Evolutionary conservation across 2,113 vertebrate genomes (phyloP), one percentile per base, ranked within the genome.

Genomic region (Xenotilapia caudafasciata): DNA sequence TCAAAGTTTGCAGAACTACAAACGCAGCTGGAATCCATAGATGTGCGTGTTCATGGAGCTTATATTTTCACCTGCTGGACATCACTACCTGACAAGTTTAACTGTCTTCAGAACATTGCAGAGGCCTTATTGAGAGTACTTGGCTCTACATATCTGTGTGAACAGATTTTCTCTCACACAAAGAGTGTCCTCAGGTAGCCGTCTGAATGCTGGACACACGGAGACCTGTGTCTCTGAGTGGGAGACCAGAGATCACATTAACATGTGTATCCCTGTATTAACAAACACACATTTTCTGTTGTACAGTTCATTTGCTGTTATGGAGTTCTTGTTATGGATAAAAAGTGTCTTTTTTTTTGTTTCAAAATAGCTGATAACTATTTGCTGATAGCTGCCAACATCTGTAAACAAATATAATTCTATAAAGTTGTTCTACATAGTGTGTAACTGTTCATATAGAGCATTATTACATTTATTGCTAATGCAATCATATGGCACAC

Each of bases 81-180:
- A 47, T 47, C 45, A 47, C 15, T 49, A 49, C 15, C 45, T 49
- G 42, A 45, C 4, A 49, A 49, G 4, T 49, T 49, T 49, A 49
- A 49, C 4, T 8, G 45, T 17, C 14, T 47, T 47, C 45, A 47
- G 45, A 47, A 47, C 45, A 17, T 47, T 47, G 4, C 45, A 47
- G 17, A 19, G 47, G 17, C 47, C 2, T 49, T 19, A 19, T 49
- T 49, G 4, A 49, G 0, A 49, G 47, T 9, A 49, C 0, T 49
- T 49, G 47, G 47, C 7, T 49, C 4, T 19, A 49, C 17, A 49
- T 49, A 9, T 49, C 47, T 19, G 17, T 49, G 47, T 49, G 47
- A 49, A 0, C 47, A 51, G 47, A 51, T 51, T 19, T 51, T 51
- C 17, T 51, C 47, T 19, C 17, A 51, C 4, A 19, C 1, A 40